Base-by-base conservation (phyloP, 2,888 invertebrate genomes). In the Oscheius sp. region DNA sequence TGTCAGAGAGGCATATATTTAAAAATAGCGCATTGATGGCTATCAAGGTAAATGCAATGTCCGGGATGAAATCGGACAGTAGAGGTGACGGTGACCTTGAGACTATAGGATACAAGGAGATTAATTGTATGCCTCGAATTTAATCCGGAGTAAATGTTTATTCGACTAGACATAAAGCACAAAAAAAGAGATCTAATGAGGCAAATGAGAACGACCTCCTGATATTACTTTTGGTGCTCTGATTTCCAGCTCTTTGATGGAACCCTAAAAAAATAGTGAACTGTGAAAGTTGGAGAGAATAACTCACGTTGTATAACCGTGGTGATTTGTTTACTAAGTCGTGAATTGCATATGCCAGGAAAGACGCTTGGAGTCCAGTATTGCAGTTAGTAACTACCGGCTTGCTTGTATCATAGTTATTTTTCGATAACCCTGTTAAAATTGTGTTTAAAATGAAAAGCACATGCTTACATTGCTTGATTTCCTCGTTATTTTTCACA, bases 221-320 rank as follows among this genome's bases (percentile, higher is more conserved):
- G 75, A 75, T 28, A 83, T 82, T 36, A 76, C 73, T 67, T 79
- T 80, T 50, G 83, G 83, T 22, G 71, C 80, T 26, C 82, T 65
- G 22, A 70, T 38, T 66, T 81, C 83, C 75, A 83, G 73, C 66
- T 83, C 83, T 67, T 81, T 83, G 62, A 83, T 54, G 32, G 81
- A 80, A 28, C 82, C 82, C 79, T 79, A 49, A 41, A 75, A 67
- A 30, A 24, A 28, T 51, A 26, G 20, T 38, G 9, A 32, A 22
- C 12, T 22, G 5, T n/a, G n/a, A n/a, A n/a, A n/a, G n/a, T n/a
- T n/a, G n/a, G n/a, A n/a, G n/a, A n/a, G n/a, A n/a, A n/a, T n/a
- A n/a, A 28, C 65, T 28, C 51, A 71, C 73, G 51, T 75, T 77
- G 38, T 78, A 78, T 17, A 80, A 51, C 20, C 73, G 57, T 24